Evolutionary conservation across 2,888 invertebrate genomes (phyloP).

Genomic region (Nematopogon swammerdamellus): DNA sequence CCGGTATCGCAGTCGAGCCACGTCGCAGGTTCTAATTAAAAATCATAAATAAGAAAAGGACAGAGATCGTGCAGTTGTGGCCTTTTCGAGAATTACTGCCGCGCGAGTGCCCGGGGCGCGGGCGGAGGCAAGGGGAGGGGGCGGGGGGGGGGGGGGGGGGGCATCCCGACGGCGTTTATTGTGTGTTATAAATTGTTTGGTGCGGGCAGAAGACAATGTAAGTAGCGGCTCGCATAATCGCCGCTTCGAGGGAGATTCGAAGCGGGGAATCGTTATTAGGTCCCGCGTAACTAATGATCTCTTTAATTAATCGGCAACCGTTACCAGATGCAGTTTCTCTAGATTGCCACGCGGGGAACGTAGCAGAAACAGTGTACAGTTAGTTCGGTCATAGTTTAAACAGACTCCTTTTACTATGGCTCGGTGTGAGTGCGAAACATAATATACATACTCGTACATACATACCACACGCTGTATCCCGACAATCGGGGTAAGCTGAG

Average conservation of each 20-base stretch:
- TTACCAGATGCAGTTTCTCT: no score
- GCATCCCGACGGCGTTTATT: neutral
- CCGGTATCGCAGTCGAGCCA: neutral
- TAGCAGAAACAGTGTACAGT: no score
- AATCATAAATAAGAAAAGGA: neutral
- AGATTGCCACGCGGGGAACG: no score
- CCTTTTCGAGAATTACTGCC: neutral
- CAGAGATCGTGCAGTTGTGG: neutral
- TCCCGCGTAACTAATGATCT: neutral
- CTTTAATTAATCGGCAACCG: neutral
- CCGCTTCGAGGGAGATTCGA: constrained; percentile 3
- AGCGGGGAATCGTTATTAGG: neutral
- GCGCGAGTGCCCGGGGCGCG: neutral
- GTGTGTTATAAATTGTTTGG: neutral
- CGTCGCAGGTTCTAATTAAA: neutral
- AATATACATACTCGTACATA: no score
- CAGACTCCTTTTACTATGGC: no score
- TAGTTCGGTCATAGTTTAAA: no score
- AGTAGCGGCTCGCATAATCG: constrained; percentile 6
- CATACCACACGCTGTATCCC: no score
- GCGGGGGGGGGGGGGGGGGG: neutral
- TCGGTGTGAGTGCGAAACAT: no score
- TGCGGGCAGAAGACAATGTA: constrained; percentile 3
- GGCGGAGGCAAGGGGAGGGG: neutral
- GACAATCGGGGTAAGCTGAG: no score